phyloP scores from a whole-genome alignment of 2,113 vertebrate species.

The Chascanopsetta lugubris region DNA sequence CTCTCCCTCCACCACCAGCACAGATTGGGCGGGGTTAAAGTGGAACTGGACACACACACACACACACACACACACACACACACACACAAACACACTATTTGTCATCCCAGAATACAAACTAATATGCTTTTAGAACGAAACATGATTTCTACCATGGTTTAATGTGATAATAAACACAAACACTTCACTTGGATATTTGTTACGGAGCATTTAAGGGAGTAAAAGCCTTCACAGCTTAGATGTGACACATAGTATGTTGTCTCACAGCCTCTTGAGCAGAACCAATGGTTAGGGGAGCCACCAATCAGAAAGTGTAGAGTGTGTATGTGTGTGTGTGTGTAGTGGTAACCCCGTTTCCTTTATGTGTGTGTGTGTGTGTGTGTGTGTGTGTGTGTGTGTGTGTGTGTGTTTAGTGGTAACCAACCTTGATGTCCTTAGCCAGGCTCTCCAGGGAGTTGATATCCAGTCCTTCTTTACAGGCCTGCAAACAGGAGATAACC shows the following conservation, averaged over 20 bases:
- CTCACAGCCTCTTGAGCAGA: not conserved
- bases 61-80: constrained; percentile 18
- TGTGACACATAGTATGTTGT: not conserved
- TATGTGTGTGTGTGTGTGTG: too few species aligned
- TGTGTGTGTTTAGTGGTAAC: constrained; percentile 6
- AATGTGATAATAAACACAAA: not conserved
- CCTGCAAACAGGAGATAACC: constrained; percentile 97
- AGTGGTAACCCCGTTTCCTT: too few species aligned
- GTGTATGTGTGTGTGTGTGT: constrained; percentile 11
- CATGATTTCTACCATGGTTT: not conserved
- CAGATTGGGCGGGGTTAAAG: constrained; percentile 96
- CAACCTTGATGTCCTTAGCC: constrained; percentile 94
- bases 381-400: constrained; percentile 6
- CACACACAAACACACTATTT: too few species aligned
- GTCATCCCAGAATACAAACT: too few species aligned
- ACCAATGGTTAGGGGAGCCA: not conserved
- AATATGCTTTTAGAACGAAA: not conserved
- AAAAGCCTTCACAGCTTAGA: not conserved
- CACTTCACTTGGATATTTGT: too few species aligned
- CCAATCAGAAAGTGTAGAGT: not conserved
- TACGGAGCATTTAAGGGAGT: not conserved
- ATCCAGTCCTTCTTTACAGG: constrained; percentile 98
- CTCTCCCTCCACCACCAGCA: constrained; percentile 94
- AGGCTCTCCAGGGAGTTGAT: constrained; percentile 96
- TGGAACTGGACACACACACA: constrained; percentile 85